Evolutionary conservation across 2,797 vertebrate genomes (phyloP).

Genomic region (Liasis olivaceus): DNA sequence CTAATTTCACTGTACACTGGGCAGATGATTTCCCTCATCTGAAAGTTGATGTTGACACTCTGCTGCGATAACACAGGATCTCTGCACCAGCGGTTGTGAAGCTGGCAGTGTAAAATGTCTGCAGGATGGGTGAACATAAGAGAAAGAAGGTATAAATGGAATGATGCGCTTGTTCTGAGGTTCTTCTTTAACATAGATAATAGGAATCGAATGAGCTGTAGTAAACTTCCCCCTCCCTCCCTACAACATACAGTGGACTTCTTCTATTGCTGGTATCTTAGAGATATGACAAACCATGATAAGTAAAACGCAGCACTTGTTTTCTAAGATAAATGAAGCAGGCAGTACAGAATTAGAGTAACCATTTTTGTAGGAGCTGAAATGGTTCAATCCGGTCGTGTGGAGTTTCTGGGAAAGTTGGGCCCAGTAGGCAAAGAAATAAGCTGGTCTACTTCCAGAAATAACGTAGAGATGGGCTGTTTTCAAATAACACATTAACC

Average conservation of each 20-base stretch:
- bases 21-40: not conserved
- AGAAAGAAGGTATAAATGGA: not conserved
- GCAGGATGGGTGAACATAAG: not conserved
- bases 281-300: not conserved
- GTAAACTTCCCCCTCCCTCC: not conserved
- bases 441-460: not conserved
- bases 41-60: not conserved
- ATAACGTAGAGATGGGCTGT: not conserved
- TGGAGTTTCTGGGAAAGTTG: not conserved
- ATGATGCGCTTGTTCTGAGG: not conserved
- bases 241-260: not conserved
- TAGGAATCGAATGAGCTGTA: not conserved
- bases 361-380: not conserved
- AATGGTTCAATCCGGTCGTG: not conserved
- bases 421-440: not conserved
- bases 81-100: constrained; percentile 14
- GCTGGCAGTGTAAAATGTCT: not conserved
- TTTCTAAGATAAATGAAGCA: not conserved
- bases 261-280: too few species aligned
- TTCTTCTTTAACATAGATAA: not conserved
- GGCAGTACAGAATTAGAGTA: not conserved
- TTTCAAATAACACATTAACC: too few species aligned
- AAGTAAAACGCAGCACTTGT: not conserved
- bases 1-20: not conserved
- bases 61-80: constrained; percentile 12